Evolutionary conservation across 2,888 invertebrate genomes (phyloP), one percentile per base, ranked within the genome.

Genomic region (Bombylius discolor): DNA sequence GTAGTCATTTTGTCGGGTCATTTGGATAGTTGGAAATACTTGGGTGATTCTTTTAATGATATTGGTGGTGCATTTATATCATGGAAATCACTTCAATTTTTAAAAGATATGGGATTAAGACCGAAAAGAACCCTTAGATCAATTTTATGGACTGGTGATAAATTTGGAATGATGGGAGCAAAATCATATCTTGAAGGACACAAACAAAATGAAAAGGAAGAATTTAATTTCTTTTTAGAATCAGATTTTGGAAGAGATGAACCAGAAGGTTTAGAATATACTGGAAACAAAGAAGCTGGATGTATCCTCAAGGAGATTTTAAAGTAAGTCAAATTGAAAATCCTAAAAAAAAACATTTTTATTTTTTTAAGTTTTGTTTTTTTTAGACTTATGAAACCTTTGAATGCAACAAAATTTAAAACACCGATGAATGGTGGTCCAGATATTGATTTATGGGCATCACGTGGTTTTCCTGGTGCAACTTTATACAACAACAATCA

Each of bases 21-120:
- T 69, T 77, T 91, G 33, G 91, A 91, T 66, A 87, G 87, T 66
- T 91, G 90, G 90, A 89, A 91, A 70, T 87, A 90, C 11, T 90
- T 90, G 1, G 81, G 85, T 64, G 91, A 90, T 14, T 89, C 89
- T 7, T 87, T 91, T 89, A 90, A 91, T 68, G 89, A 91, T 64
- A 89, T 85, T 33, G 87, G 86, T 56, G 90, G 90, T 51, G 79
- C 85, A 33, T 85, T 89, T 63, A 81, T 89, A 44, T 85, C 89
- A 32, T 89, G 86, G 85, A 81, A 82, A 60, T 82, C 85, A 11
- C 74, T 88, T 23, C 80, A 82, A 8, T 74, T 88, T 45, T 69
- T 90, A 5, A 83, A 82, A 62, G 73, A 74, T 8, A 72, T 91
- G 4, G 79, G 80, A 33, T 71, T 89, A 46, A 73, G 70, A 55